These are phyloP conservation scores for Cynodonichthys magdalenae DNA, from an alignment of 2,797 vertebrate species.

Conservation along the genomic window DNA sequence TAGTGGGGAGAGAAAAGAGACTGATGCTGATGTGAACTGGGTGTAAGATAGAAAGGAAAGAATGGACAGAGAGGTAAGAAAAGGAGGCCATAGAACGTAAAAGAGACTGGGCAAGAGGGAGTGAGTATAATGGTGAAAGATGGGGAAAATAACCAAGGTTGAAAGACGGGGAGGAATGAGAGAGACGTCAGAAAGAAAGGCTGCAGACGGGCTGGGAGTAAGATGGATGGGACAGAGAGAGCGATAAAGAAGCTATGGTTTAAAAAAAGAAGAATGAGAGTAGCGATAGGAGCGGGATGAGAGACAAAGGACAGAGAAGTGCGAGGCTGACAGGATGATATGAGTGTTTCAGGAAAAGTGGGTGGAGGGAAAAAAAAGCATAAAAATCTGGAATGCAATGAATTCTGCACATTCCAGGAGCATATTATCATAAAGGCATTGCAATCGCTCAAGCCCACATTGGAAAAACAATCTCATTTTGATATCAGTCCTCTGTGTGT, in stretches of 20 bases:
- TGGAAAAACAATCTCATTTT: slow-evolving; percentile 41
- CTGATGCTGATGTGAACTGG: slow-evolving; percentile 44
- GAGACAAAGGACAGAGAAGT: slow-evolving; percentile 61
- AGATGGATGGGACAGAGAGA: slow-evolving; percentile 72
- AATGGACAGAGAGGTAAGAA: slow-evolving; percentile 40
- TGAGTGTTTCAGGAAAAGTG: slow-evolving; percentile 60
- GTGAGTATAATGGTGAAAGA: slow-evolving; percentile 67
- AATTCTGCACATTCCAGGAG: slow-evolving; percentile 51
- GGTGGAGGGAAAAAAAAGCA: slow-evolving; percentile 41
- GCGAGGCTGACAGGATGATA: slow-evolving; percentile 68
- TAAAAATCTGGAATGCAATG: slow-evolving; percentile 58
- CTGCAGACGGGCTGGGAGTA: slow-evolving; percentile 68
- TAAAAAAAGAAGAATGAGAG: slow-evolving; percentile 49
- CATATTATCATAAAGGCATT: slow-evolving; percentile 50
- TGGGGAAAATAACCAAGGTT: slow-evolving; percentile 72
- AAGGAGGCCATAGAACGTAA: slow-evolving; percentile 54
- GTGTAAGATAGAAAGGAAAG: slow-evolving; percentile 52
- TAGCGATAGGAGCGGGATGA: slow-evolving; percentile 57
- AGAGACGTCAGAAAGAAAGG: slow-evolving; percentile 78
- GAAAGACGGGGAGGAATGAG: slow-evolving; percentile 74
- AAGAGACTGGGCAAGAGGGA: slow-evolving; percentile 46
- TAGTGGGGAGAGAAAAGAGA: slow-evolving; percentile 34
- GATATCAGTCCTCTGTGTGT: slow-evolving; percentile 31
- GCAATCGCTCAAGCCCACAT: slow-evolving; percentile 42
- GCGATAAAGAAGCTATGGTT: slow-evolving; percentile 70